Percentiles rank a stretch among this genome's conserved stretches.
These are phyloP conservation scores for Ridgeia piscesae DNA, from an alignment of 1,140 invertebrate genomes.

Conservation along the genomic window DNA sequence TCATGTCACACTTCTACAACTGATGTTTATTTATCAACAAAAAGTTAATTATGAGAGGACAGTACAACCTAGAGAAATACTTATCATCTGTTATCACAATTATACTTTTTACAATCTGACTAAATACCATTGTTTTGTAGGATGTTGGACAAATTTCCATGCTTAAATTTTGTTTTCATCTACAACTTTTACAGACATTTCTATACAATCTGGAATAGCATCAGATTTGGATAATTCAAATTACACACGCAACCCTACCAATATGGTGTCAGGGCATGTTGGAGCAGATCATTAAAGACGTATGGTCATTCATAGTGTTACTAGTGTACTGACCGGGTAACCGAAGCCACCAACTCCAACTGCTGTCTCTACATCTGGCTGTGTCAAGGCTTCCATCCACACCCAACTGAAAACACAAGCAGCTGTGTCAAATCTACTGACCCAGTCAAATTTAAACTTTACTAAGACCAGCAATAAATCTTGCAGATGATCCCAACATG, in stretches of 20 bases:
- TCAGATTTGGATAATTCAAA: not conserved
- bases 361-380: conserved; percentile 80
- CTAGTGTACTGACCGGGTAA: conserved; percentile 59
- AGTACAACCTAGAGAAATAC: not conserved
- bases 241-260: not conserved
- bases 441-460: not conserved
- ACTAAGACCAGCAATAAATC: not conserved
- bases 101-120: not conserved
- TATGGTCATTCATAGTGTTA: not conserved
- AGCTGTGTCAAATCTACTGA: conserved; percentile 14
- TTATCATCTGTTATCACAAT: not conserved
- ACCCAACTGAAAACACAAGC: conserved; percentile 73
- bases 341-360: conserved; percentile 86
- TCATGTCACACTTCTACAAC: not conserved
- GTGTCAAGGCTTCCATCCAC: conserved; percentile 88
- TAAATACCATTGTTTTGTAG: not conserved
- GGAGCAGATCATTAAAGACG: too few species aligned
- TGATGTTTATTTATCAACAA: not conserved
- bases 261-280: not conserved
- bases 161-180: too few species aligned
- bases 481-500: not conserved
- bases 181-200: too few species aligned
- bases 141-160: not conserved
- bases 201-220: too few species aligned
- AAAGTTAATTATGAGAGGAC: not conserved